Evolutionary conservation across 2,113 vertebrate genomes (phyloP).

Genomic region (Sisor rabdophorus): DNA sequence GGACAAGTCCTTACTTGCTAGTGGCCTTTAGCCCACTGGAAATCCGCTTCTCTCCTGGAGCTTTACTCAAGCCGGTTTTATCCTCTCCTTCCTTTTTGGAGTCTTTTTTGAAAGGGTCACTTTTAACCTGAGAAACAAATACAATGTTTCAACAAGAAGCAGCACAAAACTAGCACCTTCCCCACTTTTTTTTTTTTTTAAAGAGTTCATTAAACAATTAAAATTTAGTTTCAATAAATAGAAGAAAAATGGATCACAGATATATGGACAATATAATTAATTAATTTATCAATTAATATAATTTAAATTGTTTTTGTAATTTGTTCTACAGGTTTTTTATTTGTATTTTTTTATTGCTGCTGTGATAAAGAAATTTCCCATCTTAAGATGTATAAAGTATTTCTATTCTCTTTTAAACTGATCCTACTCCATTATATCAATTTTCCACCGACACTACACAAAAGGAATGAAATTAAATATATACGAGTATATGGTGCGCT

Average conservation of each 20-base stretch:
- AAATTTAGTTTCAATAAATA: too few relatives aligned
- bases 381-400: too few relatives aligned
- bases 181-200: too few relatives aligned
- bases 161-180: neutral
- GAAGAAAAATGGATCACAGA: too few relatives aligned
- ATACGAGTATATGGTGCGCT: too few relatives aligned
- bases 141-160: neutral
- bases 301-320: too few relatives aligned
- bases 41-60: conserved; percentile 78
- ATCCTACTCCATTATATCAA: too few relatives aligned
- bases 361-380: too few relatives aligned
- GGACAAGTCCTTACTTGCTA: conserved; percentile 63
- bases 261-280: too few relatives aligned
- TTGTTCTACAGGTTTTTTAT: neutral
- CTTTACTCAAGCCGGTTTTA: conserved; percentile 77
- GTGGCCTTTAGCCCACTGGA: conserved; percentile 72
- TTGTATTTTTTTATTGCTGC: neutral
- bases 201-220: too few relatives aligned
- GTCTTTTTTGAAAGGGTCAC: conserved; percentile 95
- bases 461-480: neutral
- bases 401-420: too few relatives aligned
- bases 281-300: too few relatives aligned
- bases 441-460: neutral
- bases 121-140: conserved; percentile 78
- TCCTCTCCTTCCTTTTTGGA: conserved; percentile 89